Percentiles rank a stretch among this genome's conserved stretches.
Evolutionary conservation across 2,888 invertebrate genomes (phyloP).

Genomic region (Augiades crinisus): DNA sequence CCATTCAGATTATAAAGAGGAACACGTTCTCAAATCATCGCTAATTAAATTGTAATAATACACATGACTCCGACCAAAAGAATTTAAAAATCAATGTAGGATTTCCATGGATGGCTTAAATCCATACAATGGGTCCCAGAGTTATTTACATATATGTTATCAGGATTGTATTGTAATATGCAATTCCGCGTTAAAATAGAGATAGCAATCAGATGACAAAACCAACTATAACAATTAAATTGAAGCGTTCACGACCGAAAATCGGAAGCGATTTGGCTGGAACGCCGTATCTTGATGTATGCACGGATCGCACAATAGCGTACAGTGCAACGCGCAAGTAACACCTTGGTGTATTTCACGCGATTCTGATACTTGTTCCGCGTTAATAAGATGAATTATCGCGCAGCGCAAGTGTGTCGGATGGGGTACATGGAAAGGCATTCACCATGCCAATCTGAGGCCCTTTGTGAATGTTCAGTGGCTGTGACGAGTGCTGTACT

Average conservation of each 20-base stretch:
- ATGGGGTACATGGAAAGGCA: slow-evolving; percentile 4
- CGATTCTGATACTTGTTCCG: not conserved
- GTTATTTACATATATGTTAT: no score
- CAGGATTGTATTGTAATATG: no score
- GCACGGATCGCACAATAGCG: slow-evolving; percentile 12
- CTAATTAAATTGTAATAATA: no score
- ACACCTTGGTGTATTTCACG: not conserved
- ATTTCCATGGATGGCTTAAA: no score
- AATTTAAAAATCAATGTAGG: no score
- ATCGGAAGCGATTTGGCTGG: slow-evolving; percentile 19
- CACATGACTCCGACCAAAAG: no score
- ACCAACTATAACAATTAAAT: slow-evolving; percentile 2
- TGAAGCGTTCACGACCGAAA: not conserved
- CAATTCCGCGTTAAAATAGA: not conserved
- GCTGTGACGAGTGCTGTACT: not conserved
- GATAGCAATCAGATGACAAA: not conserved
- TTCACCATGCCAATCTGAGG: not conserved
- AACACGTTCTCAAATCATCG: no score
- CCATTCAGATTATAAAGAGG: no score
- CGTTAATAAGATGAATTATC: not conserved
- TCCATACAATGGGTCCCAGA: no score
- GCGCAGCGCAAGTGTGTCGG: not conserved
- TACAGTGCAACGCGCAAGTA: slow-evolving; percentile 1
- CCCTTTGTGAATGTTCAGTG: not conserved
- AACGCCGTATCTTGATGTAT: slow-evolving; percentile 18